Percentiles rank a stretch among this genome's conserved stretches.
phyloP scores from a whole-genome alignment of 2,888 invertebrate species.

The Polymixis lichenea region DNA sequence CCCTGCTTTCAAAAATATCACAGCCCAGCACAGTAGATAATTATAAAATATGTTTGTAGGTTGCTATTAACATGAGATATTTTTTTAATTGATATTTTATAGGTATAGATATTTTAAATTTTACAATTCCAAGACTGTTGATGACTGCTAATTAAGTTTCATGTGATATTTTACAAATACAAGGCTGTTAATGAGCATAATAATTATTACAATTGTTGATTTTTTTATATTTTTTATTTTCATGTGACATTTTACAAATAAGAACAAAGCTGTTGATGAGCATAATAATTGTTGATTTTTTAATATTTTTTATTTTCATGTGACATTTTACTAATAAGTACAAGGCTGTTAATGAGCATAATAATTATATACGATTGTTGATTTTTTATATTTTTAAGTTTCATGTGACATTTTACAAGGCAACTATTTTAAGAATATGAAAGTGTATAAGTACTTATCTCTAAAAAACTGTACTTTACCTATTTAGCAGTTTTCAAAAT shows the following conservation, averaged over 20 bases:
- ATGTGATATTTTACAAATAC: not conserved
- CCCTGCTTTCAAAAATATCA: constrained; percentile 13
- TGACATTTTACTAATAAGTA: constrained; percentile 23
- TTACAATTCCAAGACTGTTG: constrained; percentile 17
- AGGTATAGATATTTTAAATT: constrained; percentile 22
- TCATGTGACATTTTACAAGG: constrained; percentile 15
- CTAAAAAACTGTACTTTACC: constrained; percentile 26
- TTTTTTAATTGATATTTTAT: constrained; percentile 24
- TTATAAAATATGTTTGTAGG: constrained; percentile 25
- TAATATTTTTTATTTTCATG: constrained; percentile 32
- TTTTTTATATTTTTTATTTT: constrained; percentile 32
- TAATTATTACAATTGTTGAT: constrained; percentile 14
- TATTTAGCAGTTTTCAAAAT: constrained; percentile 31
- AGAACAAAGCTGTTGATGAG: constrained; percentile 23
- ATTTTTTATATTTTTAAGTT: constrained; percentile 33
- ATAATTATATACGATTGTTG: constrained; percentile 24
- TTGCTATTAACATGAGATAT: constrained; percentile 26
- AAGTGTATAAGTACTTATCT: constrained; percentile 28
- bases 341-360: constrained; percentile 16
- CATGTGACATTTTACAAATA: constrained; percentile 30
- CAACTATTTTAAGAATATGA: constrained; percentile 19
- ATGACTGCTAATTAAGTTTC: constrained; percentile 4
- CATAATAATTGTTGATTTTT: constrained; percentile 21
- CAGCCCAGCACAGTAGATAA: constrained; percentile 26
- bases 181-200: too few species aligned